Percentiles rank a stretch among this genome's conserved stretches.
Conservation (phyloP, 2,113 vertebrate species). For the Tachuris rubrigastra region DNA sequence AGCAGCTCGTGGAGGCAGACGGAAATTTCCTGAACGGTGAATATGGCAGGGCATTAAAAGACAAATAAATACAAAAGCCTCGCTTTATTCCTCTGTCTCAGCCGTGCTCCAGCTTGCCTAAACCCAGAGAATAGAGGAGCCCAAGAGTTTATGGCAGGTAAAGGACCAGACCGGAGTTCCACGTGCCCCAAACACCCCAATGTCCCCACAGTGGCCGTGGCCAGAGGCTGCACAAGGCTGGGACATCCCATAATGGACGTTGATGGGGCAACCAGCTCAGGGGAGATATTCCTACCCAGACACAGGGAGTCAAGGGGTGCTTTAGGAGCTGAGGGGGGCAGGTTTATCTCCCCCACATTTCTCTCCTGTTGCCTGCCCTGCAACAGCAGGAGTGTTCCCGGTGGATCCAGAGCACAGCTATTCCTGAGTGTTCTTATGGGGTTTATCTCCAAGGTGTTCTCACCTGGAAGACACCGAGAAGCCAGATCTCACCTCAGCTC, state of each 20-base stretch:
- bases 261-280: not conserved
- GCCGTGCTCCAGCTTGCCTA: not conserved
- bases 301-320: not conserved
- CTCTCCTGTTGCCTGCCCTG: not conserved
- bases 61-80: conserved; percentile 38
- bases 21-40: conserved; percentile 65
- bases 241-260: not conserved
- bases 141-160: not conserved
- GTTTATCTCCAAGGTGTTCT: not conserved
- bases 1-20: not conserved
- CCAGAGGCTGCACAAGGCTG: not conserved
- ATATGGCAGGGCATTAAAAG: conserved; percentile 45
- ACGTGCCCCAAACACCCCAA: not conserved
- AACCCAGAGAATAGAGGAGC: not conserved
- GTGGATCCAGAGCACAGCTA: rapidly evolving
- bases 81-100: not conserved
- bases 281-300: not conserved
- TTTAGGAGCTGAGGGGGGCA: not conserved
- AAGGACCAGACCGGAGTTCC: not conserved
- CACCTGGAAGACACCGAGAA: not conserved
- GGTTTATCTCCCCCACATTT: not conserved
- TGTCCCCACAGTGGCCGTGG: rapidly evolving
- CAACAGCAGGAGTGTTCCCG: not conserved
- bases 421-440: rapidly evolving
- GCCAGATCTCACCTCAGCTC: not conserved